Evolutionary conservation across 2,888 invertebrate genomes (phyloP), one percentile per base, ranked within the genome.

Genomic region (Thymelicus acteon): DNA sequence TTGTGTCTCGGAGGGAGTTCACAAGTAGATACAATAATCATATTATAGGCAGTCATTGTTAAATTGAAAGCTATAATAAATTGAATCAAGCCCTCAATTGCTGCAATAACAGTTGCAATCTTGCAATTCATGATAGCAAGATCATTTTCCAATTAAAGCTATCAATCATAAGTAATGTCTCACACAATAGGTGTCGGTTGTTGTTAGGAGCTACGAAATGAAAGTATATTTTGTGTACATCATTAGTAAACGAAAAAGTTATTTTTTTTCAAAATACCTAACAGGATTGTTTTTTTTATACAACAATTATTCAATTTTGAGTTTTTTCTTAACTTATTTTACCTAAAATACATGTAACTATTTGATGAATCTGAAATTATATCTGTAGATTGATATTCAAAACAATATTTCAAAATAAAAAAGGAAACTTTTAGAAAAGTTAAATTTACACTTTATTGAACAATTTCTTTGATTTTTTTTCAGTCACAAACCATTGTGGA

Each of bases 51-150:
- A 62, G 44, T 54, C 31, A 57, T 68, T 68, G 62, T 62, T 68
- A 62, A 54, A 62, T 62, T 62, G 52, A 68, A 68, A 57, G 57
- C 68, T 12, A 13, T 54, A 44, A 67, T 67, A 60, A 60, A 67
- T 60, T 67, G 52, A 67, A 67, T 67, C 48, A 67, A 60, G 67
- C 12, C 19, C 39, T 61, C 61, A 67, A 52, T 67, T 61, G 60
- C 19, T 67, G 52, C 67, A 67, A 61, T 67, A 61, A 48, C n/a
- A 52, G 60, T 61, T 68, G 68, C 68, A 68, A 62, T 68, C 54
- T 68, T 62, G 68, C 61, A 68, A 68, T 68, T 68, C 39, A 68
- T 54, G 52, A 62, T 68, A 62, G 52, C 61, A 19, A 39, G 52
- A 54, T 68, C 40, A 68, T 68, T 62, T 68, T 68, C 47, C 61